Evolutionary conservation across 2,113 vertebrate species (phyloP).

Genomic region (Noturus placidus): DNA sequence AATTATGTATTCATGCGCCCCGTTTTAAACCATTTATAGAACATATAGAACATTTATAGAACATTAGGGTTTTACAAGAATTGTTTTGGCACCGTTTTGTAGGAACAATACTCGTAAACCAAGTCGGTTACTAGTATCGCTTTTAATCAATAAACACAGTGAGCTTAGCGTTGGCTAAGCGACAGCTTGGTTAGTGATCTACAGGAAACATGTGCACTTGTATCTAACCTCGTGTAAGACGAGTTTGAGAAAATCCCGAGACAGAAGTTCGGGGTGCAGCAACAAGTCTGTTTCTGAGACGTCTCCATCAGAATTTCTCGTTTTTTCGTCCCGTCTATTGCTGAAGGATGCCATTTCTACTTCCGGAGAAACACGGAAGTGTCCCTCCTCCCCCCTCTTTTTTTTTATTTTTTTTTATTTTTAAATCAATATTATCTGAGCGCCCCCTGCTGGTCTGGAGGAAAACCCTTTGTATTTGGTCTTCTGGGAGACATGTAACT

Average conservation of each 20-base stretch:
- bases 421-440: not conserved
- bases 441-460: not conserved
- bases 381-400: no score
- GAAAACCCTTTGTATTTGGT: not conserved
- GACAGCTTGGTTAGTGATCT: no score
- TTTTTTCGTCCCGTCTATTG: constrained; percentile 42
- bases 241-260: constrained; percentile 66
- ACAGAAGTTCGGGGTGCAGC: constrained; percentile 74
- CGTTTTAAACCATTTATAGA: not conserved
- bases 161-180: constrained; percentile 12
- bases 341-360: constrained; percentile 65
- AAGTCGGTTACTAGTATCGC: not conserved
- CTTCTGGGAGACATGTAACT: no score
- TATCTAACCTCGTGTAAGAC: constrained; percentile 70
- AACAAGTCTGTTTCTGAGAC: constrained; percentile 62
- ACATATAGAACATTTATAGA: no score
- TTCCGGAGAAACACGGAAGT: constrained; percentile 37
- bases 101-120: not conserved
- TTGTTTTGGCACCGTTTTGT: not conserved
- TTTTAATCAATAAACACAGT: not conserved
- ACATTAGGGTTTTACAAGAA: not conserved
- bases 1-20: not conserved
- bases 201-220: not conserved
- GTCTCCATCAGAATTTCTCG: constrained; percentile 5
- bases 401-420: not conserved